phyloP scores from a whole-genome alignment of 2,113 vertebrate species.

The Ctenomys sociabilis region DNA sequence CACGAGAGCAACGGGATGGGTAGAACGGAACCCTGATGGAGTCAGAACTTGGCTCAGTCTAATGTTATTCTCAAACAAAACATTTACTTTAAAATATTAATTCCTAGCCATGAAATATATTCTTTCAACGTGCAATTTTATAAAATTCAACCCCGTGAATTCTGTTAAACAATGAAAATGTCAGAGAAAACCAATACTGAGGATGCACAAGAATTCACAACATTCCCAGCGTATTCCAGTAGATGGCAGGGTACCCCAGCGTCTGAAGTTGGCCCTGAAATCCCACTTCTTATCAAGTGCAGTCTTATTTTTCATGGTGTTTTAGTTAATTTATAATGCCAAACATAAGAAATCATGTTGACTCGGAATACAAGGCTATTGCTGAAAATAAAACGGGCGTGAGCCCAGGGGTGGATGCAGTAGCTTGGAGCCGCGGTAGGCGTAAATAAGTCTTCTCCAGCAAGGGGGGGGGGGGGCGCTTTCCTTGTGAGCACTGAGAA shows the following conservation, averaged over 20 bases:
- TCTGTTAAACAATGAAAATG: conserved; percentile 33
- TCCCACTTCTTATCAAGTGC: not conserved
- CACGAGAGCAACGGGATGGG: not conserved
- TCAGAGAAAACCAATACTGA: not conserved
- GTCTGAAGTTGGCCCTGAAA: conserved; percentile 1
- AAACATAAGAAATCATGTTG: not conserved
- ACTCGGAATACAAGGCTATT: not conserved
- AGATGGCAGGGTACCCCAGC: conserved; percentile 85
- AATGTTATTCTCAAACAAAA: not conserved
- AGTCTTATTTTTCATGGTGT: not conserved
- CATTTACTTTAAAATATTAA: not conserved
- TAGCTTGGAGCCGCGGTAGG: not conserved
- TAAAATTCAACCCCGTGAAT: not conserved
- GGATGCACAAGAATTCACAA: not conserved
- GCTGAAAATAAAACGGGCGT: not conserved
- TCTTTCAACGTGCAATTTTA: not conserved
- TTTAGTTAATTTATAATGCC: conserved; percentile 10
- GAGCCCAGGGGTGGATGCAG: not conserved
- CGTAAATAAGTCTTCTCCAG: not conserved
- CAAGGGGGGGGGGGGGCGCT: not conserved
- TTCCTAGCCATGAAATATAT: not conserved
- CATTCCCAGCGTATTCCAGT: conserved; percentile 68
- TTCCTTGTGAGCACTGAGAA: not conserved
- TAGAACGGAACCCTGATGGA: not conserved
- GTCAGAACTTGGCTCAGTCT: not conserved